Percentiles rank a stretch among this genome's conserved stretches.
These are phyloP conservation scores for Aphrophora alni DNA, from an alignment of 2,888 invertebrate genomes.

Conservation along the genomic window DNA sequence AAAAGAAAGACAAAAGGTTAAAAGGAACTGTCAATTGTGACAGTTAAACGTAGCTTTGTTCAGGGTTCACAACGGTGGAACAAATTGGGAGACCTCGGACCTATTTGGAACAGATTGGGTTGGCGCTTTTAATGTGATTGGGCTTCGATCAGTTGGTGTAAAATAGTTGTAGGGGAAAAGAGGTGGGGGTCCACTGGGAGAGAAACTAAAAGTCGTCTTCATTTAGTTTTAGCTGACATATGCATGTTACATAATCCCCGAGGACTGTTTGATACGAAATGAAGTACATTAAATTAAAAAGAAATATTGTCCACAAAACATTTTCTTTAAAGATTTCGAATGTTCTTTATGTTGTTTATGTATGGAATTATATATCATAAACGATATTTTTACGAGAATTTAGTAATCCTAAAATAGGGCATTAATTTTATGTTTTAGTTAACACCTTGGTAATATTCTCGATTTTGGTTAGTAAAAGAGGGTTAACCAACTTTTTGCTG, in stretches of 20 bases:
- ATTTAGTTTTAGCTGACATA: constrained; percentile 23
- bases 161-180: not conserved
- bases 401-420: too few relatives aligned
- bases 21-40: constrained; percentile 38
- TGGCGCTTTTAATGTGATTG: constrained; percentile 41
- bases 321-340: too few relatives aligned
- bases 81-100: constrained; percentile 38
- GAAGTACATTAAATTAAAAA: too few relatives aligned
- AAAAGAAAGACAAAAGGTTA: constrained; percentile 39
- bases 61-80: constrained; percentile 30
- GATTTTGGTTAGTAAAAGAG: too few relatives aligned
- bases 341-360: too few relatives aligned
- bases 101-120: constrained; percentile 35
- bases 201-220: constrained; percentile 13
- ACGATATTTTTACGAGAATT: too few relatives aligned
- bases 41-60: constrained; percentile 35
- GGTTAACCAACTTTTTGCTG: too few relatives aligned
- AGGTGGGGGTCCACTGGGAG: not conserved
- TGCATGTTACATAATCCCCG: not conserved
- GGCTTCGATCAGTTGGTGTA: constrained; percentile 28
- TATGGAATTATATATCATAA: too few relatives aligned
- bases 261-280: not conserved
- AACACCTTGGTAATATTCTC: too few relatives aligned
- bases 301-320: too few relatives aligned
- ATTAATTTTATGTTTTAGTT: too few relatives aligned